These are phyloP conservation scores for Drosophila ohnishii DNA, from an alignment of 1,140 invertebrate genomes.

Conservation along the genomic window DNA sequence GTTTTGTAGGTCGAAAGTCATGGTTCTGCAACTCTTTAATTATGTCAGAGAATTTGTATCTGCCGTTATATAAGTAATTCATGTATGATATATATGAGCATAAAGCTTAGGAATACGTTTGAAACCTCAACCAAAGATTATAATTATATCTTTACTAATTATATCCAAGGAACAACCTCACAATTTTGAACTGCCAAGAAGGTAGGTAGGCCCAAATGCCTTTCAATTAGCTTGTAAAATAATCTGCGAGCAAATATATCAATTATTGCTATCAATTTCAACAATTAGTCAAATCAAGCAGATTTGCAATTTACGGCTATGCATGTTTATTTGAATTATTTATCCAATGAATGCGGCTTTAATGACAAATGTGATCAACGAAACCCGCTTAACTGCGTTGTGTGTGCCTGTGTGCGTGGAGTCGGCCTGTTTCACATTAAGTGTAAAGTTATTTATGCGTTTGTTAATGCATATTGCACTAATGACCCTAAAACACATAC, in stretches of 20 bases:
- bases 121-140: neutral
- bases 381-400: constrained; percentile 38
- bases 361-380: constrained; percentile 46
- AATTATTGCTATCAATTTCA: constrained; percentile 48
- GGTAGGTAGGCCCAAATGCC: neutral
- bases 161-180: neutral
- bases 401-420: neutral
- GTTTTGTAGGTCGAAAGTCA: neutral
- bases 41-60: neutral
- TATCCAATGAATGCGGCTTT: constrained; percentile 49
- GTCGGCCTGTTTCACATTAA: constrained; percentile 22
- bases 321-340: constrained; percentile 39
- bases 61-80: neutral
- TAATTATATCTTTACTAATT: neutral
- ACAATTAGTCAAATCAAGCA: constrained; percentile 55
- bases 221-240: constrained; percentile 4
- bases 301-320: constrained; percentile 43
- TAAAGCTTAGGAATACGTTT: neutral
- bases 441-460: constrained; percentile 46
- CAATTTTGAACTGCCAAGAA: neutral
- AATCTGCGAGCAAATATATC: constrained; percentile 29
- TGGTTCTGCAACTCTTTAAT: neutral
- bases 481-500: constrained; percentile 50
- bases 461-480: constrained; percentile 54
- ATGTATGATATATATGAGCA: neutral